Base-by-base conservation (phyloP, 2,797 vertebrate genomes). In the Rhinatrema bivittatum region DNA sequence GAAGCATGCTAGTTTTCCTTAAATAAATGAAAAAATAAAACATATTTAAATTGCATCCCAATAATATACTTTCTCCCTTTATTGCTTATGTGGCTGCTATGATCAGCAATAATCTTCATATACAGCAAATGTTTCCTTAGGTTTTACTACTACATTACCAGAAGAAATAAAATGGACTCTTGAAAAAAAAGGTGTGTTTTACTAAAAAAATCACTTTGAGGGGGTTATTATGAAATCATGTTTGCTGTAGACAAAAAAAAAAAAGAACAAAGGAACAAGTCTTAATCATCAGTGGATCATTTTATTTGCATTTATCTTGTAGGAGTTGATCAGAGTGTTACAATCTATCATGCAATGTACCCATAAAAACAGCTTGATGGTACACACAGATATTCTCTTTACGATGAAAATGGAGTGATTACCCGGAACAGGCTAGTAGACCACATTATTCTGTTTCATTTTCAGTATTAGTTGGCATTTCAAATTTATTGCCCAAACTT, bases 231-330 rank as follows among this genome's bases (percentile, higher is more conserved):
- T 46, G 63, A 59, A 60, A 62, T 75, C 55, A 60, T 68, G 74
- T 69, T 63, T 62, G 42, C 40, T 62, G 47, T 62, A 51, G 24
- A 61, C n/a, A n/a, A n/a, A n/a, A n/a, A n/a, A n/a, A n/a, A n/a
- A n/a, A n/a, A n/a, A n/a, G 76, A 79, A 76, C 59, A 72, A 79
- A 80, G 79, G 63, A 34, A 56, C 37, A 42, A 54, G 39, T 36
- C 52, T 62, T 76, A 75, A 76, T 73, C 77, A 79, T 72, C 59
- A 76, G 53, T 36, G 64, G 50, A 65, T 78, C 76, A 68, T 74
- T 76, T 70, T 72, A 68, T 72, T 56, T 59, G 60, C 70, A 69
- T 85, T 70, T 74, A 73, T 76, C 64, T 75, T 75, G 56, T 67
- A 9, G 17, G 18, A 19, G 63, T 58, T 61, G 54, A 62, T 59